These are phyloP conservation scores for Macrochelys suwanniensis DNA, from an alignment of 2,797 vertebrate genomes.

Conservation along the genomic window DNA sequence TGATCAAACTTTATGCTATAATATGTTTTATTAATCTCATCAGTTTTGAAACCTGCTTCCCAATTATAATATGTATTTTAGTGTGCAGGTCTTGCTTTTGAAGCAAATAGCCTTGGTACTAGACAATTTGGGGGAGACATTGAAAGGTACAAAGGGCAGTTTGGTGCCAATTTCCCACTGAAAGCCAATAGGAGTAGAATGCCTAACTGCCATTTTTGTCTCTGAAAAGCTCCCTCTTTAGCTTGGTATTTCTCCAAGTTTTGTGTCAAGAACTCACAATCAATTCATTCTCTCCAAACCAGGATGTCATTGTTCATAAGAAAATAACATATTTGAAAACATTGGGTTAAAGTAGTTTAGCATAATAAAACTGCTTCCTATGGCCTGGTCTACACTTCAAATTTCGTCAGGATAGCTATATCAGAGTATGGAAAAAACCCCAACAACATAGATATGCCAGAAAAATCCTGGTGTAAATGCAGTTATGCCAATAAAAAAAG, in stretches of 20 bases:
- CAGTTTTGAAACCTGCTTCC: conserved; percentile 22
- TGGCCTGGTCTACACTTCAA: neutral
- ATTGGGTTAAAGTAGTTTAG: neutral
- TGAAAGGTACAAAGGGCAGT: neutral
- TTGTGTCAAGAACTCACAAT: neutral
- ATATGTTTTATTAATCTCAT: conserved; percentile 28
- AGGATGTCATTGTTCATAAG: neutral
- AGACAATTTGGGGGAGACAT: neutral
- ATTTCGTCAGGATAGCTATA: neutral
- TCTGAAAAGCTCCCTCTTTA: neutral
- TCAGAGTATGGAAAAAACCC: too few relatives aligned
- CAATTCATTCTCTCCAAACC: neutral
- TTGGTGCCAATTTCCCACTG: neutral
- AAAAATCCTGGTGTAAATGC: too few relatives aligned
- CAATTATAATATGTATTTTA: neutral
- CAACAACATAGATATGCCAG: too few relatives aligned
- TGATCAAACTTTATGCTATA: conserved; percentile 54
- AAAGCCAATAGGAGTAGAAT: neutral
- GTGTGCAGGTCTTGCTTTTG: neutral
- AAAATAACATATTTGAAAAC: neutral
- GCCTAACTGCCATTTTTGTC: neutral
- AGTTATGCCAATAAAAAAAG: too few relatives aligned
- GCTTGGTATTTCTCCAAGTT: neutral
- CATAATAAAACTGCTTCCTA: neutral
- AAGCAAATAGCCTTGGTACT: neutral